Percentiles rank a stretch among this genome's conserved stretches.
These are phyloP conservation scores for Bos javanicus DNA, from an alignment of 2,113 vertebrate species.

Conservation along the genomic window DNA sequence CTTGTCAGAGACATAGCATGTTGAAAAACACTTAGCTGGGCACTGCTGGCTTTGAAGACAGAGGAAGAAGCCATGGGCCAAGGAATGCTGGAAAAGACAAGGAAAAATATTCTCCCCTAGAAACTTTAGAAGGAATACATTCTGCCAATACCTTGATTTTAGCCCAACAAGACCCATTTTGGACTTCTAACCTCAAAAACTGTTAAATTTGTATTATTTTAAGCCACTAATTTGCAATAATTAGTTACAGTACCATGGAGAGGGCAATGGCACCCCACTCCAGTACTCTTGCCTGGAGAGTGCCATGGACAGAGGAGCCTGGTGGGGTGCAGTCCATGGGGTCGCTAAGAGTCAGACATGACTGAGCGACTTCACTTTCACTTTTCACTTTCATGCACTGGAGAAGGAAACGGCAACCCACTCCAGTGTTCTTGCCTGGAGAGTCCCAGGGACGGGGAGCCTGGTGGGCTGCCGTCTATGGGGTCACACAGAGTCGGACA, in stretches of 20 bases:
- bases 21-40: background rate
- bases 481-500: no score
- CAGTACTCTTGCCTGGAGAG: no score
- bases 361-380: no score
- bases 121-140: background rate
- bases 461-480: no score
- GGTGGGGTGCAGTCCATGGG: no score
- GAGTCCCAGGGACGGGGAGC: no score
- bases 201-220: background rate
- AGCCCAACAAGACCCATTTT: background rate
- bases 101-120: background rate
- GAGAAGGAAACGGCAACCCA: no score
- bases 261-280: no score
- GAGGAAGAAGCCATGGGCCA: background rate
- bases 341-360: no score
- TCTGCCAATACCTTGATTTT: background rate
- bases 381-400: no score
- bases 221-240: background rate
- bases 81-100: background rate
- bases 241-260: background rate
- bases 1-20: background rate
- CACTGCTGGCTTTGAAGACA: background rate
- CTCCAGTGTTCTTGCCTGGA: no score
- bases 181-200: background rate
- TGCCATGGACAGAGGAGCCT: no score